Evolutionary conservation across 2,888 invertebrate species (phyloP).

Genomic region (Athripsodes cinereus): DNA sequence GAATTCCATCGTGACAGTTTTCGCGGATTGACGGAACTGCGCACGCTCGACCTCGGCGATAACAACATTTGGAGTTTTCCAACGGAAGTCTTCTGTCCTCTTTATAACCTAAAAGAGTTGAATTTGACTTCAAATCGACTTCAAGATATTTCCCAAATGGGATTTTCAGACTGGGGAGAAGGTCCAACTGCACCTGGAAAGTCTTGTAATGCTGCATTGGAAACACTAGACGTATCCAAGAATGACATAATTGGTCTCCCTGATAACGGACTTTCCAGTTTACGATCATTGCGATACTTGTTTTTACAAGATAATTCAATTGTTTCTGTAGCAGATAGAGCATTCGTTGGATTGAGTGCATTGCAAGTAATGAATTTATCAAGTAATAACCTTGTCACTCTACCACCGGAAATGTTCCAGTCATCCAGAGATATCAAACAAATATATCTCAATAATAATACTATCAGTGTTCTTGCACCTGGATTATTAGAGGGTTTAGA

Average conservation of each 20-base stretch:
- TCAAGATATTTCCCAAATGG: constrained; percentile 69
- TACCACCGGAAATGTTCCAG: constrained; percentile 74
- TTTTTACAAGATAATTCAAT: constrained; percentile 72
- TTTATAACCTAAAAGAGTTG: constrained; percentile 60
- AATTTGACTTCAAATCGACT: constrained; percentile 73
- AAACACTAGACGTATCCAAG: constrained; percentile 64
- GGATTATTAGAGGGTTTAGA: constrained; percentile 68
- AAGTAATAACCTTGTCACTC: constrained; percentile 67
- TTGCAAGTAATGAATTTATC: constrained; percentile 71
- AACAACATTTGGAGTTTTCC: constrained; percentile 75
- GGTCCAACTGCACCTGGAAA: constrained; percentile 60
- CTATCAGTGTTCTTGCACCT: constrained; percentile 67
- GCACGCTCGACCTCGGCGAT: constrained; percentile 63
- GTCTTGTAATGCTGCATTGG: constrained; percentile 63
- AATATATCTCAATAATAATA: constrained; percentile 71
- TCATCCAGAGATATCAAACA: constrained; percentile 65
- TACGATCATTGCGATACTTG: constrained; percentile 63
- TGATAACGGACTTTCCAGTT: constrained; percentile 63
- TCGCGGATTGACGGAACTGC: constrained; percentile 59
- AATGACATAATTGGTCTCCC: constrained; percentile 68
- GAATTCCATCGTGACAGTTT: constrained; percentile 69
- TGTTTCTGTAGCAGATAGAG: constrained; percentile 65
- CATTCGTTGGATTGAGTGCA: constrained; percentile 63
- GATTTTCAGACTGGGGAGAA: constrained; percentile 67
- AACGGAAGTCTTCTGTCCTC: constrained; percentile 64